phyloP scores from a whole-genome alignment of 1,140 invertebrate genomes.

The Maconellicoccus hirsutus region DNA sequence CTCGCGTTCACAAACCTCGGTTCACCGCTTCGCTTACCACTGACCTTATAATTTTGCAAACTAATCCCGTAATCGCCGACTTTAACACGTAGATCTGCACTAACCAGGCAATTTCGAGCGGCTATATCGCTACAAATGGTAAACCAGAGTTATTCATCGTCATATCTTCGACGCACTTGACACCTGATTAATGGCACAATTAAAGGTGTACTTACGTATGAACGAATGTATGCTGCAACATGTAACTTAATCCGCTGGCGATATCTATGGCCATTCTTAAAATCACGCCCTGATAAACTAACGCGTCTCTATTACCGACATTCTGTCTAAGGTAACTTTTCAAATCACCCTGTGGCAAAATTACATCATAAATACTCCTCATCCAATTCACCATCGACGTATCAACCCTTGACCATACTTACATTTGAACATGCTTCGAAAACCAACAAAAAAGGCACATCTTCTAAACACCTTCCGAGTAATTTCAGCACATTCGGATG shows the following conservation, averaged over 20 bases:
- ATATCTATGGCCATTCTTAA: slow-evolving; percentile 48
- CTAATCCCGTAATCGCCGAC: slow-evolving; percentile 52
- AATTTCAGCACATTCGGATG: slow-evolving; percentile 49
- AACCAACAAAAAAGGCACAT: slow-evolving; percentile 49
- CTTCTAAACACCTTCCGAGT: slow-evolving; percentile 49
- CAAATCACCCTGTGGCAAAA: slow-evolving; percentile 45
- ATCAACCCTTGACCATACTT: slow-evolving; percentile 29
- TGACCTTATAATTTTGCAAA: slow-evolving; percentile 42
- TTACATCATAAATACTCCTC: too few species aligned
- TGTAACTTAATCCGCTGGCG: slow-evolving; percentile 43
- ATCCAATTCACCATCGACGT: too few species aligned
- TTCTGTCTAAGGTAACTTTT: slow-evolving; percentile 47
- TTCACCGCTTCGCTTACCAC: background rate
- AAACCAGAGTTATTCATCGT: too few species aligned
- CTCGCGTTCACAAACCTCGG: background rate
- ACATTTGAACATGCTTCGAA: slow-evolving; percentile 51
- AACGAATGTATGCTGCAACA: slow-evolving; percentile 47
- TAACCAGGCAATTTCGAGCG: slow-evolving; percentile 50
- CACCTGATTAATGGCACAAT: background rate
- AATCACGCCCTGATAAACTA: slow-evolving; percentile 42
- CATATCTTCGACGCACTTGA: too few species aligned
- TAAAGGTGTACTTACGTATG: slow-evolving; percentile 39
- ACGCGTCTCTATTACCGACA: slow-evolving; percentile 39
- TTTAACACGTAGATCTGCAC: slow-evolving; percentile 45
- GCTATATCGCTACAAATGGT: slow-evolving; percentile 45